Base-by-base conservation (phyloP, 2,888 invertebrate genomes). In the Elysia crispata region DNA sequence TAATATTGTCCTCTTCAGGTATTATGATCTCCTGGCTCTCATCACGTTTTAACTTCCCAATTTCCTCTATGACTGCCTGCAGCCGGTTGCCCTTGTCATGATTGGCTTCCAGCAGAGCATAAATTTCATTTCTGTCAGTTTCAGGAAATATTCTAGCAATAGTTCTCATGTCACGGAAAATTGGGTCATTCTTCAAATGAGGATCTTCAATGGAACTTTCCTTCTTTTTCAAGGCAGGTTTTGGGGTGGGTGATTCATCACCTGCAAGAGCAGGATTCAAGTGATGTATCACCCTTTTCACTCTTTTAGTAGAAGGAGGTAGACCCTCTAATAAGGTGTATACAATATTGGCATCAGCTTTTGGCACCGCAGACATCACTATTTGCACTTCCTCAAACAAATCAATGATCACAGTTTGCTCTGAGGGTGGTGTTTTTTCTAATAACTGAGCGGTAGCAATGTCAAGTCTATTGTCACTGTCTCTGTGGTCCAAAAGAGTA, bases 51-150 rank as follows among this genome's bases (percentile, higher is more conserved):
- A 41, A 11, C 5, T 41, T 41, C 41, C 41, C 41, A 6, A 87
- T 76, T 76, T 90, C 90, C 80, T 90, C 89, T 28, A 88, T 88
- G 18, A 90, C 90, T 41, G 87, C 76, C 79, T 88, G 86, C 13
- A 90, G 83, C 62, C 90, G 81, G 82, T 90, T 86, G 23, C 83
- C 78, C 79, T 87, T 87, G 33, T 88, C 85, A 84, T 88, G 87
- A 80, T 90, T 87, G 15, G 89, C 90, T 79, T 90, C 89, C 33
- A 91, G 79, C 70, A 86, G 87, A 20, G 90, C 91, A 85, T 91
- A 91, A 8, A 91, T 86, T 76, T 91, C 91, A 84, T 88, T 88
- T 66, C 84, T 83, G 78, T 89, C 89, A 76, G 77, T 86, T 11
- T 88, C 85, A 31, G 89, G 90, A 82, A 91, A 85, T 60, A 90